Evolutionary conservation across 1,140 invertebrate species (phyloP), one percentile per base, ranked within the genome.

Genomic region (Chionoecetes opilio): DNA sequence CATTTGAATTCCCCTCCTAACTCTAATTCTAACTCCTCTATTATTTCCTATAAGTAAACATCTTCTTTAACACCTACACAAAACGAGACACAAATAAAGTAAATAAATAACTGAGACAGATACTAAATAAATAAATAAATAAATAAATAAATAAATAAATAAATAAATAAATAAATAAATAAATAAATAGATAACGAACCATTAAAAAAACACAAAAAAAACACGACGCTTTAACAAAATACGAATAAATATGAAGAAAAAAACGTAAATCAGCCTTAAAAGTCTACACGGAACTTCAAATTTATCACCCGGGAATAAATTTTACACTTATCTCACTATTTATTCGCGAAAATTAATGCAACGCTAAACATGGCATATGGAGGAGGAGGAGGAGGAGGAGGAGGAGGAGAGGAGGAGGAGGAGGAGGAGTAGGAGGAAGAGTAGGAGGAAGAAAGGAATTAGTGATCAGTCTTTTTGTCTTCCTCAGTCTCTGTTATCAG

Each of bases 371-470:
- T 75, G 63, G 63, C 63, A 26, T 75, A n/a, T 53, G 46, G 21
- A 53, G 46, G 63, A 75, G 5, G 63, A 75, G 63, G 63, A 75
- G 63, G 63, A 75, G 63, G 63, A 75, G 63, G 63, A 75, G 63
- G 63, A 75, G 63, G 63, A 75, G 63, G 63, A 75, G 63, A 75
- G 63, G 26, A 75, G 26, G n/a, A 75, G 63, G 63, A 75, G 63
- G 63, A 75, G n/a, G 63, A 38, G 85, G 85, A 37, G 85, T 29
- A 87, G 31, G 63, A 75, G 63, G 63, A 75, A 8, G 63, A 75
- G 63, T 32, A 37, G 34, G 87, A 46, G 2, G 37, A 46, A 35
- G 37, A 35, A 31, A 17, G 87, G 37, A 0, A n/a, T 38, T n/a
- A 5, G 35, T 1, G 87, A 46, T 29, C 9, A 14, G 17, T 87